Percentiles rank a stretch among this genome's conserved stretches.
Conservation (phyloP, 2,888 invertebrate species). For the Pandemis heparana region DNA sequence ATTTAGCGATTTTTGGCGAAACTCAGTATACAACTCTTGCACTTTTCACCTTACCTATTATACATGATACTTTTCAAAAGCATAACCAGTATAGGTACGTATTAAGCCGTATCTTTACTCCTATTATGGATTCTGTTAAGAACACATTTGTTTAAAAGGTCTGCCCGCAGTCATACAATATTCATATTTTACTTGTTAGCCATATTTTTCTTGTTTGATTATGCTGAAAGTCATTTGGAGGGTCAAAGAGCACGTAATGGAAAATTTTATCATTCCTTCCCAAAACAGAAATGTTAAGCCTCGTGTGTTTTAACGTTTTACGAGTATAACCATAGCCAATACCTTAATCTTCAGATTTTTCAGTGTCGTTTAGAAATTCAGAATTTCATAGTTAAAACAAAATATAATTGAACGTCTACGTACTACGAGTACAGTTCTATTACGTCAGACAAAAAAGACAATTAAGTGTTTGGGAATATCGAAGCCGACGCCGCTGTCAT, state of each 20-base stretch:
- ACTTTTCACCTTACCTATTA: too few relatives aligned
- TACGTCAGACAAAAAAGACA: background rate
- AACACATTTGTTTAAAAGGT: background rate
- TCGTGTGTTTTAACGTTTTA: too few relatives aligned
- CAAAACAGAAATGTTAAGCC: background rate
- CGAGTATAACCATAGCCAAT: too few relatives aligned
- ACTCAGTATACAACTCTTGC: background rate
- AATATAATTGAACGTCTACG: background rate
- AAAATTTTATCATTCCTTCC: background rate
- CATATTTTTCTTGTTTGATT: slow-evolving; percentile 6
- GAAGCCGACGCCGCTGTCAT: background rate
- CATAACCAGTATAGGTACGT: too few relatives aligned
- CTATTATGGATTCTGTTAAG: background rate
- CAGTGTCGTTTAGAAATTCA: too few relatives aligned
- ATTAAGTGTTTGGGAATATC: background rate
- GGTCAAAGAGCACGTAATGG: slow-evolving; percentile 4
- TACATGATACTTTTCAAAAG: too few relatives aligned
- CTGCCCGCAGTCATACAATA: slow-evolving; percentile 9
- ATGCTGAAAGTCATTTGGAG: background rate
- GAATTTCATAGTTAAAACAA: too few relatives aligned
- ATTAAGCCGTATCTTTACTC: background rate
- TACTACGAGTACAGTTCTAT: background rate
- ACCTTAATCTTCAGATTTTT: too few relatives aligned
- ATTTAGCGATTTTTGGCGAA: background rate
- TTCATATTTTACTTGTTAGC: slow-evolving; percentile 4